Evolutionary conservation across 2,888 invertebrate genomes (phyloP).

Genomic region (Chalcis sispes): DNA sequence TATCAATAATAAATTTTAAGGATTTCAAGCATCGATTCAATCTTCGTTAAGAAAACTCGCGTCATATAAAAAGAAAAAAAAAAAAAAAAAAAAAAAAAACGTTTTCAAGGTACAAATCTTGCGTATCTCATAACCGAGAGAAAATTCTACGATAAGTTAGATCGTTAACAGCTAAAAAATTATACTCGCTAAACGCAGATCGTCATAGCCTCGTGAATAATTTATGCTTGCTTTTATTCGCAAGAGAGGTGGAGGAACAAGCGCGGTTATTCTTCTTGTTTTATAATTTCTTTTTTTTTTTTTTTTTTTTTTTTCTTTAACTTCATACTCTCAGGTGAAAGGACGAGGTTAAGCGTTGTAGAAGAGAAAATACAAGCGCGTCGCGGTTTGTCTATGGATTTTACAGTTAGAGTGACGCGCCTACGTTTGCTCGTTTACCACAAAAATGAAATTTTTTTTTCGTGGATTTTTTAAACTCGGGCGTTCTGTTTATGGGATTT

Average conservation of each 20-base stretch:
- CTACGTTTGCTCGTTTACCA: slow-evolving; percentile 16
- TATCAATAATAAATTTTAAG: no score
- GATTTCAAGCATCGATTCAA: no score
- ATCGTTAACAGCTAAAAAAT: no score
- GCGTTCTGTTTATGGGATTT: slow-evolving; percentile 2
- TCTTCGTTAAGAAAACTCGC: no score
- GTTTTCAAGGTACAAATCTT: no score
- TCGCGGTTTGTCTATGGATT: slow-evolving; percentile 12
- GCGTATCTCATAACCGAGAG: no score
- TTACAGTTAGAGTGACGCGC: slow-evolving; percentile 42
- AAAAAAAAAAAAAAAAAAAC: no score
- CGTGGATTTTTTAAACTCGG: neutral
- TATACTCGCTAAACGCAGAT: neutral
- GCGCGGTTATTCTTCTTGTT: slow-evolving; percentile 1
- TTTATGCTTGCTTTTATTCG: slow-evolving; percentile 37
- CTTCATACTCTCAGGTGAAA: neutral
- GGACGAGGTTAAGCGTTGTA: neutral
- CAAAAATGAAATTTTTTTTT: slow-evolving; percentile 1
- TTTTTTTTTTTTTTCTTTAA: neutral
- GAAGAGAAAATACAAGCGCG: no score
- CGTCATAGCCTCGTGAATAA: slow-evolving; percentile 36
- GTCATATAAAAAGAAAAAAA: no score
- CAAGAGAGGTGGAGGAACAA: neutral
- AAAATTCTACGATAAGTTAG: no score
- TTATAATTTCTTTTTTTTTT: neutral